phyloP scores from a whole-genome alignment of 2,113 vertebrate genomes.

The Sminthopsis crassicaudata region DNA sequence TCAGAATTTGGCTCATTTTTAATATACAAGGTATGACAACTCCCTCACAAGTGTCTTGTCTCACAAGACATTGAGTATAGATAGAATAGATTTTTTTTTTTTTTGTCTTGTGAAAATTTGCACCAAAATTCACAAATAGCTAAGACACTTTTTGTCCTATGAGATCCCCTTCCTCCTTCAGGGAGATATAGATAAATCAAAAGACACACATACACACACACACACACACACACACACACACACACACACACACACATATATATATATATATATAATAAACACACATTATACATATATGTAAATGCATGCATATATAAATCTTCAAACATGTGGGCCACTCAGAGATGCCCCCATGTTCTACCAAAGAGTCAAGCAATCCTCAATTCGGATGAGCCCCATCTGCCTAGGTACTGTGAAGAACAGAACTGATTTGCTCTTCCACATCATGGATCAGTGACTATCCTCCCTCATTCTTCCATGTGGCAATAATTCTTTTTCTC shows the following conservation, averaged over 20 bases:
- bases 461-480: not conserved
- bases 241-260: too few species aligned
- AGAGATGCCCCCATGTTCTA: not conserved
- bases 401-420: not conserved
- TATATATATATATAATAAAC: not conserved
- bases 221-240: too few species aligned
- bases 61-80: not conserved
- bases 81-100: not conserved
- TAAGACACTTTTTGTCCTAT: not conserved
- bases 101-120: not conserved
- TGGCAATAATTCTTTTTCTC: not conserved
- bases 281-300: not conserved
- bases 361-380: not conserved
- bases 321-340: not conserved
- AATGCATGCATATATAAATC: not conserved
- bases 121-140: not conserved
- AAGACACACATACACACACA: not conserved
- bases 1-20: not conserved
- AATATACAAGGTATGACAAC: not conserved
- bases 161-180: not conserved
- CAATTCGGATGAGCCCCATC: not conserved
- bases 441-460: not conserved
- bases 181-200: not conserved
- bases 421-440: not conserved
- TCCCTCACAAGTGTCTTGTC: not conserved